Percentiles rank a stretch among this genome's conserved stretches.
Conservation (phyloP, 2,797 vertebrate genomes). For the Amphiprion clarkii region DNA sequence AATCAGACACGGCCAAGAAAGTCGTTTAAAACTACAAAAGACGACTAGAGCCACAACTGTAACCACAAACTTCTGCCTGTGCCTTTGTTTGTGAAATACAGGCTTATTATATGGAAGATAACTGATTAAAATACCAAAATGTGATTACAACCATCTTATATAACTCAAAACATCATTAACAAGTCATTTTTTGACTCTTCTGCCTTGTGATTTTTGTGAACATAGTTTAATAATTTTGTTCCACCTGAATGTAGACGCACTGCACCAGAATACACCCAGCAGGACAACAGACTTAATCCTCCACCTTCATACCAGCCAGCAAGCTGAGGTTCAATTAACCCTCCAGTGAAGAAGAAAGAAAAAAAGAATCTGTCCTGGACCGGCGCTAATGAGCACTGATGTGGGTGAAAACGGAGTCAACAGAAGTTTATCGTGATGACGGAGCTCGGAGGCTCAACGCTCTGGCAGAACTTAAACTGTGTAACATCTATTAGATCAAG, state of each 20-base stretch:
- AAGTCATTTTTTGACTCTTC: neutral
- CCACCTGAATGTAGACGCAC: constrained; percentile 35
- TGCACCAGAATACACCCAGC: constrained; percentile 51
- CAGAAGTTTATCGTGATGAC: constrained; percentile 41
- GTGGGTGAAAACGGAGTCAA: constrained; percentile 54
- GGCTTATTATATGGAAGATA: neutral
- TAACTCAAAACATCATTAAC: no score
- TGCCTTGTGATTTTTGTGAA: constrained; percentile 8
- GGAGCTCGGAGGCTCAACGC: constrained; percentile 11
- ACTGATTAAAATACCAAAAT: neutral
- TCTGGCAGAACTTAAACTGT: constrained; percentile 30
- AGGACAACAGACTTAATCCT: constrained; percentile 62
- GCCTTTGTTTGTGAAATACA: neutral
- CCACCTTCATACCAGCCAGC: constrained; percentile 54
- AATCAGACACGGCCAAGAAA: constrained; percentile 2
- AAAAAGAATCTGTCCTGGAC: constrained; percentile 25
- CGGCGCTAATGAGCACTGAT: constrained; percentile 50
- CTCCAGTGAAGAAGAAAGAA: constrained; percentile 42
- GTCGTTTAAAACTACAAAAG: constrained; percentile 14
- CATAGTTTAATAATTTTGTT: constrained; percentile 44
- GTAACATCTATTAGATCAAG: constrained; percentile 52
- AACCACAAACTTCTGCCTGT: neutral
- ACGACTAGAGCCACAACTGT: constrained; percentile 18
- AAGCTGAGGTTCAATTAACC: constrained; percentile 61
- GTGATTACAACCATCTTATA: neutral